phyloP scores from a whole-genome alignment of 2,888 invertebrate genomes.

The Pelosia muscerda region DNA sequence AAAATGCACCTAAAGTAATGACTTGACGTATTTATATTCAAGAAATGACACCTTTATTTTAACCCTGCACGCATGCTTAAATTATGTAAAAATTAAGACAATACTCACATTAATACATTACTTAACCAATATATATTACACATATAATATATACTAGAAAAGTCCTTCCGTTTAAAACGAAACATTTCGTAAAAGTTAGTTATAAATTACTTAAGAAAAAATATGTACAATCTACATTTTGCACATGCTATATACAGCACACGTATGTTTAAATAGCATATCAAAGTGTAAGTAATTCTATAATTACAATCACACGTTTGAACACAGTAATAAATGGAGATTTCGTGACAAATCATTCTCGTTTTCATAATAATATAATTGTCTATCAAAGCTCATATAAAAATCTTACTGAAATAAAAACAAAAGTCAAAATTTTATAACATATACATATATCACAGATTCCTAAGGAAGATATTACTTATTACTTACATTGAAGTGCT shows the following conservation, averaged over 20 bases:
- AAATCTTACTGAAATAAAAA: constrained; percentile 63
- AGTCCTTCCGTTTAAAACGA: constrained; percentile 36
- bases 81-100: constrained; percentile 29
- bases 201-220: constrained; percentile 61
- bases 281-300: constrained; percentile 53
- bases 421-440: constrained; percentile 66
- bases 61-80: constrained; percentile 21
- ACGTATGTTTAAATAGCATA: constrained; percentile 51
- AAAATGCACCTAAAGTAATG: background rate
- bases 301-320: constrained; percentile 57
- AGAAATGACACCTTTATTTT: constrained; percentile 25
- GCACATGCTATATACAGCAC: constrained; percentile 67
- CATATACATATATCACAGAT: constrained; percentile 82
- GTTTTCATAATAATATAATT: constrained; percentile 47
- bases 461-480: constrained; percentile 80
- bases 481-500: constrained; percentile 75
- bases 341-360: constrained; percentile 60
- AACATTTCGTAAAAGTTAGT: constrained; percentile 47
- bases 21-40: constrained; percentile 4
- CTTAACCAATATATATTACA: constrained; percentile 24
- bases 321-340: constrained; percentile 71
- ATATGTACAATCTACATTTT: constrained; percentile 74
- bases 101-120: constrained; percentile 23
- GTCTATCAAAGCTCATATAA: constrained; percentile 54
- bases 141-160: background rate